Conservation (phyloP, 2,888 invertebrate species). For the Megaustenia siamemsis region DNA sequence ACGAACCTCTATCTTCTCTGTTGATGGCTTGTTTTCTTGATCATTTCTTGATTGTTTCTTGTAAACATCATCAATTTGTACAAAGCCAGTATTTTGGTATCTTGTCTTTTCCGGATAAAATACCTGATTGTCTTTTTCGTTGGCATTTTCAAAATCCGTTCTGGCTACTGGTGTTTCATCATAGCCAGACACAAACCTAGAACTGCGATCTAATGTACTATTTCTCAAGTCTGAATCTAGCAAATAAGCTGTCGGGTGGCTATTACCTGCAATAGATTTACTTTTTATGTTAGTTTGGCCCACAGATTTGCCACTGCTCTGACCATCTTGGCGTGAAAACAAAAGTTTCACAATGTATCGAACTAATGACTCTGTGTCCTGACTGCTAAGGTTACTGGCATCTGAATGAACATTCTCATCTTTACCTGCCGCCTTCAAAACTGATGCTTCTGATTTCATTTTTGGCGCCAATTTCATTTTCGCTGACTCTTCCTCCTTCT, state of each 20-base stretch:
- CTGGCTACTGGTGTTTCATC: too few relatives aligned
- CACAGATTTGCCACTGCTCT: neutral
- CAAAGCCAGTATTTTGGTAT: neutral
- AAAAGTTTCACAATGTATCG: constrained; percentile 20
- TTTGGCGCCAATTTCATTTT: neutral
- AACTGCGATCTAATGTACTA: neutral
- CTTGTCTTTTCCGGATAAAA: neutral
- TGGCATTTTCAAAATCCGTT: neutral
- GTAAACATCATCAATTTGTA: neutral
- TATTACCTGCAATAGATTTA: neutral
- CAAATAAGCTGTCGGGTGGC: too few relatives aligned
- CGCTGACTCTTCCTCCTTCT: neutral
- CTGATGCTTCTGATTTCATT: neutral
- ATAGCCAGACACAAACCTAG: too few relatives aligned
- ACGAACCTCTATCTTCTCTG: neutral
- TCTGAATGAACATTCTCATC: neutral
- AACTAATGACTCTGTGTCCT: constrained; percentile 28
- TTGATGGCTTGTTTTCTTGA: neutral
- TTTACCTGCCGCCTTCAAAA: neutral
- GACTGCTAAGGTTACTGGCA: neutral
- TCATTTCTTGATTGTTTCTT: neutral
- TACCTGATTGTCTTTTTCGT: neutral
- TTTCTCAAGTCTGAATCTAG: neutral
- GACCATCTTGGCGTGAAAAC: neutral
- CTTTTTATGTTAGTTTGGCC: neutral